These are phyloP conservation scores for Bothrops jararaca DNA, from an alignment of 2,113 vertebrate genomes.

Conservation along the genomic window DNA sequence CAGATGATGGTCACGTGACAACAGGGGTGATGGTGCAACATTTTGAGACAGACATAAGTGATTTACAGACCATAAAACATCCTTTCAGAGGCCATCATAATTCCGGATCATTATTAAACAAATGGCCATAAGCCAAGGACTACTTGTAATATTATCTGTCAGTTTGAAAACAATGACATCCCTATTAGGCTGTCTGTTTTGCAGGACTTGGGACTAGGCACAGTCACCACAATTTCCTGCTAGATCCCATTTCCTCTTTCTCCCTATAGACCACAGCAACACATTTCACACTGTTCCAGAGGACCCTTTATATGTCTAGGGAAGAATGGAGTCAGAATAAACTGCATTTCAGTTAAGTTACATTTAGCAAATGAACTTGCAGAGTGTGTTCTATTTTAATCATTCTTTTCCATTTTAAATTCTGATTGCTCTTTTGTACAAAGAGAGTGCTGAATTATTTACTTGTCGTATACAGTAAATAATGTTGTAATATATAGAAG, in stretches of 20 bases:
- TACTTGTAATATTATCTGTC: background rate
- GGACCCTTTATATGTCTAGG: background rate
- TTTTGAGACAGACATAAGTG: background rate
- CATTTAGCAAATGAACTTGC: background rate
- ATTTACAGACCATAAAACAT: too few species aligned
- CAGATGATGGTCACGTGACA: background rate
- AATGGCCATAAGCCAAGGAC: too few species aligned
- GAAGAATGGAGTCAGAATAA: background rate
- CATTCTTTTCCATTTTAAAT: background rate
- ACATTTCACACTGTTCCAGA: background rate
- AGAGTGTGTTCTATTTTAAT: background rate
- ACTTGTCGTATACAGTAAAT: background rate
- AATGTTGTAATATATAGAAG: background rate
- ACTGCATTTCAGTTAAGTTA: background rate
- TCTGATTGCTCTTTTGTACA: background rate
- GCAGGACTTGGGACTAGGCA: background rate
- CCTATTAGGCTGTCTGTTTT: background rate
- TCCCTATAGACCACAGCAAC: background rate
- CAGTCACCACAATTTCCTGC: background rate
- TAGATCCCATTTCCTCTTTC: background rate
- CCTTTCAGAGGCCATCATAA: too few species aligned
- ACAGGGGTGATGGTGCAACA: background rate
- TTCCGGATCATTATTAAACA: background rate
- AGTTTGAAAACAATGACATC: background rate
- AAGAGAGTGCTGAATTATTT: background rate